Evolutionary conservation across 2,888 invertebrate genomes (phyloP).

Genomic region (Agonum fuliginosum): DNA sequence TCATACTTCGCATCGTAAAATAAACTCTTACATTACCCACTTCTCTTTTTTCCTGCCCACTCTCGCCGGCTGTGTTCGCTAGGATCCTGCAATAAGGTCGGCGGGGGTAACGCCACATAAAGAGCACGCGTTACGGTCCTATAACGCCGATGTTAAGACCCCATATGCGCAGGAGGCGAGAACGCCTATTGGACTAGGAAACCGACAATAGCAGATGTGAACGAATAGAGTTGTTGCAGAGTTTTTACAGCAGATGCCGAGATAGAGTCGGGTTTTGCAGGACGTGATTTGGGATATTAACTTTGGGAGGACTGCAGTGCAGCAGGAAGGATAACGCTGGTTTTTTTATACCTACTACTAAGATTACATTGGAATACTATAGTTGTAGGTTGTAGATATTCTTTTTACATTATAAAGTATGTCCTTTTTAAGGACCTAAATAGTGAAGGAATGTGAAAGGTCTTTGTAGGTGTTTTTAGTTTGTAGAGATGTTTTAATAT

Average conservation of each 20-base stretch:
- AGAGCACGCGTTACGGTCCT: conserved; percentile 21
- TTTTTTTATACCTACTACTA: too few relatives aligned
- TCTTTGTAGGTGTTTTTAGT: too few relatives aligned
- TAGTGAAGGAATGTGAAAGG: too few relatives aligned
- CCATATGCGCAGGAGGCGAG: neutral
- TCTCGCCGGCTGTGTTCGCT: conserved; percentile 5
- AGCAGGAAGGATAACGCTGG: too few relatives aligned
- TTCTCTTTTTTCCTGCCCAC: neutral
- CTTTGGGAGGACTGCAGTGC: neutral
- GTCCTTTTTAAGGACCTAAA: too few relatives aligned
- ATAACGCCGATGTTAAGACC: neutral
- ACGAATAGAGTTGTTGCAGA: neutral
- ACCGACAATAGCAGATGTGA: neutral
- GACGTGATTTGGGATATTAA: conserved; percentile 6
- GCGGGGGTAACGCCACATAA: conserved; percentile 8
- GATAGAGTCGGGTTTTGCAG: neutral
- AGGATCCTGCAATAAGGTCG: conserved; percentile 5
- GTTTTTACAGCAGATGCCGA: neutral
- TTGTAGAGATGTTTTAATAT: too few relatives aligned
- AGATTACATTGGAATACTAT: too few relatives aligned
- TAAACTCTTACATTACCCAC: too few relatives aligned
- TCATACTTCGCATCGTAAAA: neutral
- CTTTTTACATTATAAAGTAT: too few relatives aligned
- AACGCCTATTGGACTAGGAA: neutral
- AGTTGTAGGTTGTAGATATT: too few relatives aligned